Evolutionary conservation across 2,888 invertebrate species (phyloP), one percentile per base, ranked within the genome.

Genomic region (Cetonia aurata): DNA sequence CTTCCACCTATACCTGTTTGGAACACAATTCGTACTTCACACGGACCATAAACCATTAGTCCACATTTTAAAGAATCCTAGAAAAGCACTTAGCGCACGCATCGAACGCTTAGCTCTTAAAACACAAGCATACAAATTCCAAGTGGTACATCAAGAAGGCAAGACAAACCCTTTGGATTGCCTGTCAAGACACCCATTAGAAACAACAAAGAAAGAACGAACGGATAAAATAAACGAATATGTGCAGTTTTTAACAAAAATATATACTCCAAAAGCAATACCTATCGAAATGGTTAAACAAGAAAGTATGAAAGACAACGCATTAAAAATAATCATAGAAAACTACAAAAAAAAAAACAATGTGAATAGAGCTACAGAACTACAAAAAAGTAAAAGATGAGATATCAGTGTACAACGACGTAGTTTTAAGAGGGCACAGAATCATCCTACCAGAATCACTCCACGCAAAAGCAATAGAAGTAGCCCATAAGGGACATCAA

Each of bases 1-100:
- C 15, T 69, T 69, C 42, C 56, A 67, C 25, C 12, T 71, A 6
- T 52, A 71, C 33, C 17, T 71, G 42, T 57, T 52, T 15, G 70
- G 59, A 12, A 67, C 66, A 37, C 37, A n/a, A 10, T 67, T 71
- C 31, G 10, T 25, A 9, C 25, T 67, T 6, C 67, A 59, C 19
- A 67, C 67, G 3, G 59, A 71, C n/a, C 66, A 59, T 67, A 71
- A 67, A 59, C 59, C 67, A 9, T 25, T 67, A 25, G 44, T 67
- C 3, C 15, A 41, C 37, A 67, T 59, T 12, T 10, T 71, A n/a
- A 37, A 57, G 25, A 71, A 59, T 12, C 60, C 67, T 33, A 71
- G 31, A 67, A n/a, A n/a, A n/a, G n/a, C n/a, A 13, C 67, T 67
- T 12, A 67, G 66, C 19, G 52, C 55, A 6, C 10, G 62, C 6